Percentiles rank a stretch among this genome's conserved stretches.
Evolutionary conservation across 2,113 vertebrate genomes (phyloP).

Genomic region (Thalassoma bifasciatum): DNA sequence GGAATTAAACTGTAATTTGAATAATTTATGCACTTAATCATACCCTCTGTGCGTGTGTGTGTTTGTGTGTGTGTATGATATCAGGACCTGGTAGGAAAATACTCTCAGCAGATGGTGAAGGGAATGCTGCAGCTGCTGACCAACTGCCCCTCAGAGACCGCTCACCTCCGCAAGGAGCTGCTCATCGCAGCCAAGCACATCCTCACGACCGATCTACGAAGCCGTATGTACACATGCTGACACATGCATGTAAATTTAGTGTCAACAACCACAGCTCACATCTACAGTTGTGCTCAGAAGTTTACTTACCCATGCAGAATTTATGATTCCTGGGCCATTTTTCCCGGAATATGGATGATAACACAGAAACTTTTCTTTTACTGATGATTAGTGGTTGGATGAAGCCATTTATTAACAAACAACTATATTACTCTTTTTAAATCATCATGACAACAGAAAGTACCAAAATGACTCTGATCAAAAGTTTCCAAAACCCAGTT

Average conservation of each 20-base stretch:
- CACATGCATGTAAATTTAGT: too few relatives aligned
- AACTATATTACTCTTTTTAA: too few relatives aligned
- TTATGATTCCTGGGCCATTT: too few relatives aligned
- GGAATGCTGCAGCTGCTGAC: constrained; percentile 97
- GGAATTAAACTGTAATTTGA: background rate
- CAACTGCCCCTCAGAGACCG: constrained; percentile 96
- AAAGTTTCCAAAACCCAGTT: too few relatives aligned
- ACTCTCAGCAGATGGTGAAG: constrained; percentile 99
- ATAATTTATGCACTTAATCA: constrained; percentile 1
- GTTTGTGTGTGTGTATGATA: background rate
- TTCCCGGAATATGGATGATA: too few relatives aligned
- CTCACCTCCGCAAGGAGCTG: constrained; percentile 97
- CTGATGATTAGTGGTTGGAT: too few relatives aligned
- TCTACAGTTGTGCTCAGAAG: too few relatives aligned
- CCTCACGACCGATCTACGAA: constrained; percentile 95
- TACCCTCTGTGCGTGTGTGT: background rate
- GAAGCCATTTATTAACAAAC: too few relatives aligned
- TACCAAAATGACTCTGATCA: too few relatives aligned
- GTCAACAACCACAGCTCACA: background rate
- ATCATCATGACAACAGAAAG: too few relatives aligned
- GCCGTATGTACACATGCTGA: constrained; percentile 86
- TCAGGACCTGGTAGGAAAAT: constrained; percentile 97
- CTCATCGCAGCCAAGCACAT: constrained; percentile 99
- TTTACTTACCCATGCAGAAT: too few relatives aligned
- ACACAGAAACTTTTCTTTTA: too few relatives aligned